Evolutionary conservation across 2,113 vertebrate genomes (phyloP), one percentile per base, ranked within the genome.

Genomic region (Melanotaenia duboulayi): DNA sequence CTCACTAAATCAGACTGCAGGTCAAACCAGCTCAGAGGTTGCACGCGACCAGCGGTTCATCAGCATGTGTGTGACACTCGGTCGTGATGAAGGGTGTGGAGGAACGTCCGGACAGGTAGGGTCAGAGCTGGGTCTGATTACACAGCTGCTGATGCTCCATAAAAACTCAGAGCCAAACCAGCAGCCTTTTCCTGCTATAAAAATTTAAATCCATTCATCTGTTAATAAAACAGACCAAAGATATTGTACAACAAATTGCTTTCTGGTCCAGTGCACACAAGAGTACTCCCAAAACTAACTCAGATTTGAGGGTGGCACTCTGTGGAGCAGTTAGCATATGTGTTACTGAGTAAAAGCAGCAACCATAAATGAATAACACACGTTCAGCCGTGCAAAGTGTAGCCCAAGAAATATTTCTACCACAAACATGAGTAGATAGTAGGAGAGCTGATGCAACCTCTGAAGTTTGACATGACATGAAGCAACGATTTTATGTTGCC

Each of bases 41-140:
- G 68, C 90, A 87, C 76, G 71, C 78, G 67, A 88, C 84, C 77
- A 25, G 73, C 40, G 23, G 65, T 81, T 89, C 85, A 91, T 91
- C 89, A 92, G 78, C 7, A 44, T 62, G 58, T 76, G 71, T 44
- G 48, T 76, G 85, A 84, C 85, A 84, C 42, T 74, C 3, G 35
- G 60, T 80, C 68, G 71, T 92, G 86, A 92, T 85, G 82, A 78
- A 86, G 83, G 83, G 68, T 64, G 76, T 16, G 59, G 86, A 87
- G 84, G 81, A 78, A 88, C 79, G 59, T 90, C 84, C 71, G 72
- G 74, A 80, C 88, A 90, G 86, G 87, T 84, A 60, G 83, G 91
- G 85, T 86, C 86, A 88, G 80, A 87, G 67, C 51, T 60, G 49
- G 87, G 80, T 88, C 83, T 93, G 91, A 91, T 92, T 92, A 85